Conservation (phyloP, 1,140 invertebrate species). For the Scaptomyza hsui region DNA sequence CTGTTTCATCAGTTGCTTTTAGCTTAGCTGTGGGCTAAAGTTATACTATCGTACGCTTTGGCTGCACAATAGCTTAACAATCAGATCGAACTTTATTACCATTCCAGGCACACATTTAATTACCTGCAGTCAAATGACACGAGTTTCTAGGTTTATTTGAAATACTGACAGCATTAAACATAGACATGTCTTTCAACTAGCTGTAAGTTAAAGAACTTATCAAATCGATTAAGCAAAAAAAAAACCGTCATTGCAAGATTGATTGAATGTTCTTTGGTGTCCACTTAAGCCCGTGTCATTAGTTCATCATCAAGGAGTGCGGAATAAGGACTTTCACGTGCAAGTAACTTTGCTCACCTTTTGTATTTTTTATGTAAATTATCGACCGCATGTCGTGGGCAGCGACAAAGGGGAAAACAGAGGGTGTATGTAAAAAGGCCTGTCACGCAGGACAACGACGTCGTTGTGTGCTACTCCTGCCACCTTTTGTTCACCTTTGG, state of each 20-base stretch:
- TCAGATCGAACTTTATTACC: constrained; percentile 29
- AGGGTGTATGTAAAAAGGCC: constrained; percentile 14
- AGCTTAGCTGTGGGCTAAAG: not conserved
- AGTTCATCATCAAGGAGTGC: constrained; percentile 5
- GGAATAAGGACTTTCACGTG: constrained; percentile 22
- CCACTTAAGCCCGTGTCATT: constrained; percentile 25
- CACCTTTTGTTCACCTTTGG: constrained; percentile 32
- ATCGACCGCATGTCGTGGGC: constrained; percentile 66
- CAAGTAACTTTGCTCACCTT: constrained; percentile 30
- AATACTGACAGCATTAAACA: too few species aligned
- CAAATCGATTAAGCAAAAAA: not conserved
- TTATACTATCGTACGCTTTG: not conserved
- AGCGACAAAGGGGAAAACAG: constrained; percentile 2
- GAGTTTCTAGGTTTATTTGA: too few species aligned
- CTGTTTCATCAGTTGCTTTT: constrained; percentile 44
- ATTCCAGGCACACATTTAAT: constrained; percentile 24
- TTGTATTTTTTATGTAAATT: constrained; percentile 72
- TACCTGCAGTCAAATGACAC: constrained; percentile 15
- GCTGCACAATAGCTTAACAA: constrained; percentile 10
- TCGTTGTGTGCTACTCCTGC: constrained; percentile 22
- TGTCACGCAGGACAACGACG: constrained; percentile 51
- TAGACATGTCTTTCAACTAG: too few species aligned
- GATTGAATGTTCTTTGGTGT: not conserved
- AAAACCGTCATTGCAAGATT: not conserved
- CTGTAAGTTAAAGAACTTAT: not conserved